Percentiles rank a stretch among this genome's conserved stretches.
phyloP scores from a whole-genome alignment of 2,113 vertebrate species.

The Larimichthys polyactis region DNA sequence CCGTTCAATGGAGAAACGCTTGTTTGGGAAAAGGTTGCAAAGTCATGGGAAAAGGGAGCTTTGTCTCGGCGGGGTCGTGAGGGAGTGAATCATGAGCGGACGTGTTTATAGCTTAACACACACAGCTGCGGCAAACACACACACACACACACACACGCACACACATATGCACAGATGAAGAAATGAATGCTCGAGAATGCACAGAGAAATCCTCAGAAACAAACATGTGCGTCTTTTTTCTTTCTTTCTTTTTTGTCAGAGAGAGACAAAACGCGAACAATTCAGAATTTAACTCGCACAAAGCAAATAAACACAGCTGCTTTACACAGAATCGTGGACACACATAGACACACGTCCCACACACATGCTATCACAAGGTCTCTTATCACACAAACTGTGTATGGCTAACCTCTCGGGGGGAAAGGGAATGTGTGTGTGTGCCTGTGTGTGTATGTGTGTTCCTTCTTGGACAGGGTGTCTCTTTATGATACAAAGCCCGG shows the following conservation, averaged over 20 bases:
- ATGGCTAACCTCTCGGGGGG: conserved; percentile 69
- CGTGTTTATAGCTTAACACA: conserved; percentile 84
- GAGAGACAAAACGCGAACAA: conserved; percentile 65
- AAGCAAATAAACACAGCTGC: conserved; percentile 81
- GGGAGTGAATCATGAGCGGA: conserved; percentile 82
- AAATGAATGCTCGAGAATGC: conserved; percentile 52
- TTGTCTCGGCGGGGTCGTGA: conserved; percentile 80
- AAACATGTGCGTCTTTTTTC: conserved; percentile 51
- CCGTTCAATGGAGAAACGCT: conserved; percentile 82
- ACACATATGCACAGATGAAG: conserved; percentile 46
- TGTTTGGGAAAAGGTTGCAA: conserved; percentile 90
- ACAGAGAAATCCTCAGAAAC: conserved; percentile 67
- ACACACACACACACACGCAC: conserved; percentile 44
- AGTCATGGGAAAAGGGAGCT: conserved; percentile 91
- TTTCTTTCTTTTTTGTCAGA: conserved; percentile 31
- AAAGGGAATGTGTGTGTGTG: conserved; percentile 56
- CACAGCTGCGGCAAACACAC: conserved; percentile 74
- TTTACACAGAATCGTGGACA: conserved; percentile 43
- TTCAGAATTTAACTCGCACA: conserved; percentile 65
- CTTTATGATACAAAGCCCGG: conserved; percentile 81
- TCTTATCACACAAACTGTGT: conserved; percentile 74
- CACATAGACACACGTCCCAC: conserved; percentile 65
- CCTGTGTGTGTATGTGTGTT: conserved; percentile 53
- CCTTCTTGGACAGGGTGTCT: conserved; percentile 75
- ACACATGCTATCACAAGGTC: conserved; percentile 76